A percentile compares a stretch with the other conserved stretches of the same genome.
Evolutionary conservation across 2,888 invertebrate species (phyloP).

Genomic region (Entomobrya proxima): DNA sequence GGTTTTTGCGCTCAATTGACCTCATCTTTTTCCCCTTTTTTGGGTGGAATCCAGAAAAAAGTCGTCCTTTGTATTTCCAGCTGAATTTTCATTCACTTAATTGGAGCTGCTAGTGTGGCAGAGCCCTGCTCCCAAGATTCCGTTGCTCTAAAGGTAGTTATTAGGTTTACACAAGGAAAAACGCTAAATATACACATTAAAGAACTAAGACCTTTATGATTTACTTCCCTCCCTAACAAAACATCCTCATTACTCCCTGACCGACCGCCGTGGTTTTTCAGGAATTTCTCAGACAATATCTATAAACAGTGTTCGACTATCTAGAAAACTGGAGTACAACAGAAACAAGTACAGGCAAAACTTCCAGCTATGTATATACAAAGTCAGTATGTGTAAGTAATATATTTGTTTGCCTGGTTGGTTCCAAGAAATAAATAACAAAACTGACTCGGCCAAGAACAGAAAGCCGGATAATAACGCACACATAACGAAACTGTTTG

Average conservation of each 20-base stretch:
- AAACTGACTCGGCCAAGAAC: conserved; percentile 30
- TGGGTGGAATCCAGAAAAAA: conserved; percentile 52
- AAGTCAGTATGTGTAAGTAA: conserved; percentile 4
- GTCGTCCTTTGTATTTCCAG: not conserved
- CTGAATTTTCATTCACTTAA: conserved; percentile 17
- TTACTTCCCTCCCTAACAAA: conserved; percentile 58
- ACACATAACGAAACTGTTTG: not conserved
- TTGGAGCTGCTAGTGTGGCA: not conserved
- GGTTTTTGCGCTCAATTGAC: conserved; percentile 71
- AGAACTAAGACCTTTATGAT: conserved; percentile 60
- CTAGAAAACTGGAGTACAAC: not conserved
- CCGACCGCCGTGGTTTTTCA: conserved; percentile 50
- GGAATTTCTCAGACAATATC: conserved; percentile 25
- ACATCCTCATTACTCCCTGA: conserved; percentile 52
- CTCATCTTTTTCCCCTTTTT: conserved; percentile 43
- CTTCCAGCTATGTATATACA: not conserved
- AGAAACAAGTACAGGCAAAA: not conserved
- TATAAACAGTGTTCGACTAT: not conserved
- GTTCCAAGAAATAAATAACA: conserved; percentile 56
- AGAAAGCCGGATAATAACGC: not conserved
- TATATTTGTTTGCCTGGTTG: conserved; percentile 15
- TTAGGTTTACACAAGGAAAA: conserved; percentile 26
- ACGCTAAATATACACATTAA: conserved; percentile 52
- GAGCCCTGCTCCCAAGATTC: not conserved
- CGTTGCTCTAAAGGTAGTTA: conserved; percentile 41